phyloP scores from a whole-genome alignment of 2,113 vertebrate species.

The Periophthalmodon schlosseri region DNA sequence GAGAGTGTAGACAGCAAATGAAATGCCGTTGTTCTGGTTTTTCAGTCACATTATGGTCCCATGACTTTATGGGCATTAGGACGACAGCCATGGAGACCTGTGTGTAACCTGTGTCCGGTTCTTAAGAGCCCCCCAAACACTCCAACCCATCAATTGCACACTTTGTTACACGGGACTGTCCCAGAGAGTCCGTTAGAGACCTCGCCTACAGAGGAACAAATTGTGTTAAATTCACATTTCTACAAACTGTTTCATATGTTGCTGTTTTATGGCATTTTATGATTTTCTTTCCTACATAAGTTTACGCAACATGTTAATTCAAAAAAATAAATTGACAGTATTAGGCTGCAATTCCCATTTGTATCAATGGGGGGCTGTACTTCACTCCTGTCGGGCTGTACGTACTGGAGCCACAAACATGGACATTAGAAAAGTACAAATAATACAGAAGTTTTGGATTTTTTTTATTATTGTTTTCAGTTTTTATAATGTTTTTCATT shows the following conservation, averaged over 20 bases:
- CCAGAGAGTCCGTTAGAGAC: neutral
- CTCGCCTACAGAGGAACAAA: neutral
- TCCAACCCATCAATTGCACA: constrained; percentile 9
- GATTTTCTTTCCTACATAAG: neutral
- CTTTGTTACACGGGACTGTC: constrained; percentile 12
- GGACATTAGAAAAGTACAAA: neutral
- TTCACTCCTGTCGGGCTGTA: neutral
- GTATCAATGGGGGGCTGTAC: constrained; percentile 40
- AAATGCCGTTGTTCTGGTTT: constrained; percentile 5
- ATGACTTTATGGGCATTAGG: constrained; percentile 48
- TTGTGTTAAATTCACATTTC: too few species aligned
- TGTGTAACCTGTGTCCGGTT: constrained; percentile 19
- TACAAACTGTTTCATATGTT: neutral
- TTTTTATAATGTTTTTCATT: neutral
- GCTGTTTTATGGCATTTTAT: neutral
- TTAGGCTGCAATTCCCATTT: constrained; percentile 42
- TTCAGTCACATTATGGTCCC: constrained; percentile 44
- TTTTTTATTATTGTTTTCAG: neutral
- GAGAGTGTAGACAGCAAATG: neutral
- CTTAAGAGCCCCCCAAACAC: constrained; percentile 15
- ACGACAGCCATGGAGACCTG: constrained; percentile 36
- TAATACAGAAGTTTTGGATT: neutral
- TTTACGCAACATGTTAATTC: neutral
- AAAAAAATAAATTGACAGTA: neutral
- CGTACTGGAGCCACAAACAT: neutral